Percentiles rank a stretch among this genome's conserved stretches.
Conservation (phyloP, 2,888 invertebrate genomes). For the Euphydryas editha region DNA sequence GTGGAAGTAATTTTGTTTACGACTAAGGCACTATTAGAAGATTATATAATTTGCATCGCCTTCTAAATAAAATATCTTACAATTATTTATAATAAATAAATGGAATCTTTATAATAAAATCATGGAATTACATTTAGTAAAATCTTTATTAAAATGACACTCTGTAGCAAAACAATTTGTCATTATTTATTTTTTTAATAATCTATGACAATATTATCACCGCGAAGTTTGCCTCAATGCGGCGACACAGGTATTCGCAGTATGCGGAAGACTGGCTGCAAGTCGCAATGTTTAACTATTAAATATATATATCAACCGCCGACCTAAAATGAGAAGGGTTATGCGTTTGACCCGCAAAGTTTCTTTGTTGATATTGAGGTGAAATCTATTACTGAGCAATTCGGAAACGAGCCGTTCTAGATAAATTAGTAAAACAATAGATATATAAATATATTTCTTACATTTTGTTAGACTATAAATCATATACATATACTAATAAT, state of each 20-base stretch:
- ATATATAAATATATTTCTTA: no score
- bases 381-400: conserved; percentile 39
- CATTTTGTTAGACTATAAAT: conserved; percentile 36
- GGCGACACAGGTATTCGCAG: conserved; percentile 58
- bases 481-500: conserved; percentile 12
- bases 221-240: conserved; percentile 51
- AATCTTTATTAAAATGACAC: no score
- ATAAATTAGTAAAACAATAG: conserved; percentile 34
- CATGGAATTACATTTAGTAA: no score
- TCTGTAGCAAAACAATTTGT: neutral
- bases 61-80: no score
- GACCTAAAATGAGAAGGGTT: conserved; percentile 40
- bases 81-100: no score
- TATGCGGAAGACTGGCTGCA: conserved; percentile 65
- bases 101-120: no score
- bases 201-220: conserved; percentile 34
- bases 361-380: conserved; percentile 36
- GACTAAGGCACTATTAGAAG: no score
- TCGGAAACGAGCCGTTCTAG: conserved; percentile 32
- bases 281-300: conserved; percentile 46
- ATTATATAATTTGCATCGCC: no score
- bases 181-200: conserved; percentile 15
- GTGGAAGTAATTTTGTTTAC: no score
- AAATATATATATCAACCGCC: conserved; percentile 38
- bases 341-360: conserved; percentile 39